These are phyloP conservation scores for Netta rufina DNA, from an alignment of 2,797 vertebrate species.

Conservation along the genomic window DNA sequence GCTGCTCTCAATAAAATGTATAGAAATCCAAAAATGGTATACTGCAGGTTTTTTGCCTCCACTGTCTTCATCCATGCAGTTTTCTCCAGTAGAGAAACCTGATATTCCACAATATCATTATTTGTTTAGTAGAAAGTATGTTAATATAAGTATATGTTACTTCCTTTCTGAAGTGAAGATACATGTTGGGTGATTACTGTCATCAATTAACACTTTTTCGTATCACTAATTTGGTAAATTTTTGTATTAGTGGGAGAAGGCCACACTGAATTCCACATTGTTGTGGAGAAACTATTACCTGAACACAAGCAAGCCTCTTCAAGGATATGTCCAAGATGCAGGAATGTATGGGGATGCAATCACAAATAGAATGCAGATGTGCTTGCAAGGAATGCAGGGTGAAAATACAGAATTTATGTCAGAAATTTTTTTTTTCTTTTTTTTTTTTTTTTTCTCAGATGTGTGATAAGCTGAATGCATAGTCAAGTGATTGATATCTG, in stretches of 20 bases:
- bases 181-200: fast-evolving
- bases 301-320: not conserved
- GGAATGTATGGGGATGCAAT: not conserved
- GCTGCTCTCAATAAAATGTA: too few relatives aligned
- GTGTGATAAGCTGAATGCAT: not conserved
- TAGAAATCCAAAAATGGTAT: too few relatives aligned
- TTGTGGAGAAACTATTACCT: not conserved
- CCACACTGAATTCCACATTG: not conserved
- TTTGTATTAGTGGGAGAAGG: not conserved
- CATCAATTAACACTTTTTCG: not conserved
- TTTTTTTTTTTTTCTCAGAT: not conserved
- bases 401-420: not conserved
- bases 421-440: not conserved
- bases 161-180: not conserved
- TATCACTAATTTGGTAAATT: not conserved
- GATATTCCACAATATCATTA: not conserved
- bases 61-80: not conserved
- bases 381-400: fast-evolving
- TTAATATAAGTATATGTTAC: not conserved
- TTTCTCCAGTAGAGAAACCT: not conserved
- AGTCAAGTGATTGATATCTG: not conserved
- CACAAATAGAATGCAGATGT: not conserved
- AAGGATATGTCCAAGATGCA: fast-evolving
- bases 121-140: not conserved
- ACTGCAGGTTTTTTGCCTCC: not conserved